phyloP scores from a whole-genome alignment of 2,113 vertebrate species.

The Triplophysa dalaica region DNA sequence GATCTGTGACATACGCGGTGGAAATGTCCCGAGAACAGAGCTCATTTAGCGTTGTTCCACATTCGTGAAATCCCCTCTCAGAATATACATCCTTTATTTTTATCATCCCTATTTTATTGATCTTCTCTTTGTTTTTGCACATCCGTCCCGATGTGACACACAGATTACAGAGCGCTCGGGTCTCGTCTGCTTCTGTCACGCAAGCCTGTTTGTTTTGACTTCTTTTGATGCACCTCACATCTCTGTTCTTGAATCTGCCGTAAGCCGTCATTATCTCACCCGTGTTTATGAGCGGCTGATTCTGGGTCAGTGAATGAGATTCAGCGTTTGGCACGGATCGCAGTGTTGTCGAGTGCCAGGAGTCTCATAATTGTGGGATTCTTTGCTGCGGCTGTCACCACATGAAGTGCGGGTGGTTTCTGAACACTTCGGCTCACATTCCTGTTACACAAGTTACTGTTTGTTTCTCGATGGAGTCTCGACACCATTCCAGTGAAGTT shows the following conservation, averaged over 20 bases:
- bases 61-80: not conserved
- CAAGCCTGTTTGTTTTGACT: slow-evolving; percentile 51
- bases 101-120: not conserved
- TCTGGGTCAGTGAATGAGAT: slow-evolving; percentile 16
- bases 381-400: slow-evolving; percentile 50
- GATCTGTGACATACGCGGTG: slow-evolving; percentile 35
- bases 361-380: slow-evolving; percentile 49
- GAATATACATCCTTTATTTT: not conserved
- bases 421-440: not conserved
- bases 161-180: slow-evolving; percentile 32
- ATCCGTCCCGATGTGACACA: slow-evolving; percentile 40
- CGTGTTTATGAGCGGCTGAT: not conserved
- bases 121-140: slow-evolving; percentile 26
- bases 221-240: not conserved
- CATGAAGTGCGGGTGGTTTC: slow-evolving; percentile 33
- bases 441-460: slow-evolving; percentile 25
- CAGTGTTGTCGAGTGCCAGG: slow-evolving; percentile 24
- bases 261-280: slow-evolving; percentile 4
- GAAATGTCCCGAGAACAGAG: not conserved
- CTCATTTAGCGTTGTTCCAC: not conserved
- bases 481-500: not conserved
- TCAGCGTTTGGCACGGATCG: slow-evolving; percentile 29
- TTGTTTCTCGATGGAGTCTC: not conserved
- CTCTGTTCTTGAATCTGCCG: not conserved
- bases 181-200: slow-evolving; percentile 48